Evolutionary conservation across 2,888 invertebrate genomes (phyloP).

Genomic region (Gisinianus flammeolus): DNA sequence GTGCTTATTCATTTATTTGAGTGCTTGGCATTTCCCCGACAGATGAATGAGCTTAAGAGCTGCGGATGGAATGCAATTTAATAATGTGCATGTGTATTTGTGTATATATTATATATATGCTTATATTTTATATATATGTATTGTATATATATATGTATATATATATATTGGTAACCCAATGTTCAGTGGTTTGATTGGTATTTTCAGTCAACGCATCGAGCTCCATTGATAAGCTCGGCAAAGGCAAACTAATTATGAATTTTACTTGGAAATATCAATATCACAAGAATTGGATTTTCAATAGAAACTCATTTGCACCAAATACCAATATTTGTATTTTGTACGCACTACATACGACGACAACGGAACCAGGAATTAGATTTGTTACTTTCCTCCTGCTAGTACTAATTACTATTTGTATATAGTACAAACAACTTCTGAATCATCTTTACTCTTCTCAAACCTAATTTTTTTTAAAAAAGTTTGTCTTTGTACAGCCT

Average conservation of each 20-base stretch:
- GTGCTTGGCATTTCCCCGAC: neutral
- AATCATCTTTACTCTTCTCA: too few species aligned
- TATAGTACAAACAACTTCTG: too few species aligned
- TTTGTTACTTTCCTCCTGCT: too few species aligned
- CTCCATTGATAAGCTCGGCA: neutral
- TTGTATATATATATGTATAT: neutral
- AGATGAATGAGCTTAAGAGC: neutral
- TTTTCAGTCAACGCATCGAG: neutral
- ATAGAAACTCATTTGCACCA: too few species aligned
- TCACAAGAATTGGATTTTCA: too few species aligned
- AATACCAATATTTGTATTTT: too few species aligned
- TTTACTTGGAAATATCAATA: too few species aligned
- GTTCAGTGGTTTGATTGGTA: neutral
- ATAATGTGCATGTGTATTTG: neutral
- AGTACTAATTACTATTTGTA: too few species aligned
- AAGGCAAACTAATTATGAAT: slow-evolving; percentile 11
- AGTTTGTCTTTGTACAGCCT: too few species aligned
- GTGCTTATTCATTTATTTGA: slow-evolving; percentile 10
- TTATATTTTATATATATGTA: neutral
- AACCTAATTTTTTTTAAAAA: too few species aligned
- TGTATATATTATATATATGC: neutral
- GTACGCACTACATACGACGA: too few species aligned
- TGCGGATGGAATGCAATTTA: neutral
- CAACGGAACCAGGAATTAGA: too few species aligned
- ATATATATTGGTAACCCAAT: neutral